Conservation (phyloP, 2,888 invertebrate species). For the Sarcophaga caerulescens region DNA sequence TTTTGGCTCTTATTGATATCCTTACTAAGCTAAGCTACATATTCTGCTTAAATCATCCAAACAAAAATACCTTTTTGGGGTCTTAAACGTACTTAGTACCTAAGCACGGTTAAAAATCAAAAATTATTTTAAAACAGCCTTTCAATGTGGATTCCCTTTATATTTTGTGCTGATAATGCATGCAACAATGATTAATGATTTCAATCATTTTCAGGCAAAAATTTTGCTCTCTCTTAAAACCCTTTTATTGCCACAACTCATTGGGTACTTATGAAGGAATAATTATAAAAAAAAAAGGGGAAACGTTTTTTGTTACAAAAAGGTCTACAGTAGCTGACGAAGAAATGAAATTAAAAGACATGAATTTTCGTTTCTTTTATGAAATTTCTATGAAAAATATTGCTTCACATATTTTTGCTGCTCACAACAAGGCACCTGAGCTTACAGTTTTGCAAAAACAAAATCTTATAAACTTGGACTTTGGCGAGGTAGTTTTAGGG, state of each 20-base stretch:
- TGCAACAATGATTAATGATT: constrained; percentile 44
- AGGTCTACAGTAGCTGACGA: background rate
- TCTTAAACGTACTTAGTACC: no score
- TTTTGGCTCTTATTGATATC: no score
- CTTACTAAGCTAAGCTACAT: no score
- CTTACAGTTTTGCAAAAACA: no score
- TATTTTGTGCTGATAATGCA: background rate
- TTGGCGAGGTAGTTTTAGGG: background rate
- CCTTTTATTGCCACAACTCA: no score
- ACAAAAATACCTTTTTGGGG: no score
- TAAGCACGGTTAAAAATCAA: no score
- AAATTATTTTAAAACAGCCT: background rate
- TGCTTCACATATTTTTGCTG: constrained; percentile 6
- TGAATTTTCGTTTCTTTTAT: constrained; percentile 8
- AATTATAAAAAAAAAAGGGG: background rate
- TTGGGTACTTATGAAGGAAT: background rate
- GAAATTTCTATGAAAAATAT: constrained; percentile 13
- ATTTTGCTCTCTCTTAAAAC: background rate
- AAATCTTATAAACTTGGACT: no score
- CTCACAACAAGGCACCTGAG: background rate
- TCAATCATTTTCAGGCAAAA: constrained; percentile 9
- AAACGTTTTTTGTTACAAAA: constrained; percentile 1
- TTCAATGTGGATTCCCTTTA: background rate
- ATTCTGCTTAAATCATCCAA: no score
- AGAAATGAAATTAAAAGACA: background rate